Evolutionary conservation across 1,140 invertebrate species (phyloP).

Genomic region (Cheumatopsyche charites): DNA sequence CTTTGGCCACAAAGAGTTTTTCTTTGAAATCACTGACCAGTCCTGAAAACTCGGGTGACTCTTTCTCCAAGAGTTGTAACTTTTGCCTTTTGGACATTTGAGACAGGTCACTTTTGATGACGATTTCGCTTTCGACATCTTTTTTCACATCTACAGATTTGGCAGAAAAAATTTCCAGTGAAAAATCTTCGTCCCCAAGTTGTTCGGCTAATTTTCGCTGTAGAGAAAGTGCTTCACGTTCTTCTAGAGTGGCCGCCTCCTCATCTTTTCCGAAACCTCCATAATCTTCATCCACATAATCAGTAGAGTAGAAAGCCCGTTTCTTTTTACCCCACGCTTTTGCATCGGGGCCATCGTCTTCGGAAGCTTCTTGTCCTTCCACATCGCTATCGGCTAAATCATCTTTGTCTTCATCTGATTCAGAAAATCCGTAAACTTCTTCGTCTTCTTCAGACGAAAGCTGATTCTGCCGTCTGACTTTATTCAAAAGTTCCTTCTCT

Average conservation of each 20-base stretch:
- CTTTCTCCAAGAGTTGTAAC: constrained; percentile 75
- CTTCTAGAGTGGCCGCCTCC: constrained; percentile 79
- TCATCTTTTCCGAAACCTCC: constrained; percentile 74
- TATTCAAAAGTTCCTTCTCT: constrained; percentile 68
- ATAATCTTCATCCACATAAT: constrained; percentile 88
- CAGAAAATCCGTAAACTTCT: constrained; percentile 69
- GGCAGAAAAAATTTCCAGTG: constrained; percentile 68
- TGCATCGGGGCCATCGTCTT: constrained; percentile 74
- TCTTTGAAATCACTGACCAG: constrained; percentile 79
- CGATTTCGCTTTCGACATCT: constrained; percentile 58
- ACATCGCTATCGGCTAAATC: constrained; percentile 72
- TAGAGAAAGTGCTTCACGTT: constrained; percentile 82
- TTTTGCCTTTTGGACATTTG: constrained; percentile 78
- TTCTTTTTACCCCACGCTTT: constrained; percentile 88
- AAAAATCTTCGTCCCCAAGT: constrained; percentile 82
- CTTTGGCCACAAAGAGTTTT: constrained; percentile 69
- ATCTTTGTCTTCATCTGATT: constrained; percentile 60
- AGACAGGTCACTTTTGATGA: constrained; percentile 75
- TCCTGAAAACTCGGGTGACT: constrained; percentile 82
- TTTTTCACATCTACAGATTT: constrained; percentile 51
- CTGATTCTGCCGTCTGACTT: constrained; percentile 62
- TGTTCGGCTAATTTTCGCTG: constrained; percentile 79
- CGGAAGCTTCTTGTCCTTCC: constrained; percentile 70
- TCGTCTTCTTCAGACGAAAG: constrained; percentile 68
- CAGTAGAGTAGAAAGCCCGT: constrained; percentile 80